phyloP scores from a whole-genome alignment of 37 sponge, comb jelly and placozoan genomes.

The Dysidea cf. avara region DNA sequence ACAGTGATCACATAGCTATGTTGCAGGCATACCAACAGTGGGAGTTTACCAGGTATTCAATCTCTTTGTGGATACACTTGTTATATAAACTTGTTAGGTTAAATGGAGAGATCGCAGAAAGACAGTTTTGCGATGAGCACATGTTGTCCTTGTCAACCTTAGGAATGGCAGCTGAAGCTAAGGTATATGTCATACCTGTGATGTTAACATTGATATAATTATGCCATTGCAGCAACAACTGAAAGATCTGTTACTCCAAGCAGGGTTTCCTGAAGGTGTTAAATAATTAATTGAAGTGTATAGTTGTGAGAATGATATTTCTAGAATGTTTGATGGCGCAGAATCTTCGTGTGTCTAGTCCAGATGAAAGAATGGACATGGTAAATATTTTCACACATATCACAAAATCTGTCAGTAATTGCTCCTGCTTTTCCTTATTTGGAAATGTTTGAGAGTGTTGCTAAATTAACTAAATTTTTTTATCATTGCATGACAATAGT shows the following conservation, averaged over 20 bases:
- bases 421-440: too few species aligned
- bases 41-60: constrained; percentile 52
- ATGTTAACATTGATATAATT: neutral
- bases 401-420: too few species aligned
- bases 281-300: neutral
- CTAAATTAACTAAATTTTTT: too few species aligned
- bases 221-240: constrained; percentile 44
- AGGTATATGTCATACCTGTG: constrained; percentile 2
- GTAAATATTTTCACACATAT: constrained; percentile 13
- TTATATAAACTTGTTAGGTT: too few species aligned
- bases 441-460: too few species aligned
- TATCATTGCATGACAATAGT: too few species aligned
- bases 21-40: constrained; percentile 73
- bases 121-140: constrained; percentile 45
- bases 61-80: neutral
- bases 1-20: constrained; percentile 89
- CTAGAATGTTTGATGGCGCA: constrained; percentile 52
- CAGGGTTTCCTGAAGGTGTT: constrained; percentile 74
- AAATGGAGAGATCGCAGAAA: constrained; percentile 42
- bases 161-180: constrained; percentile 70
- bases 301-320: neutral
- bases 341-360: constrained; percentile 30
- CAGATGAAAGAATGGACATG: constrained; percentile 49
- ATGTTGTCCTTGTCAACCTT: constrained; percentile 26
- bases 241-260: constrained; percentile 40